A percentile compares a stretch with the other conserved stretches of the same genome.
These are phyloP conservation scores for Blomia tropicalis DNA, from an alignment of 2,888 invertebrate species.

Conservation along the genomic window DNA sequence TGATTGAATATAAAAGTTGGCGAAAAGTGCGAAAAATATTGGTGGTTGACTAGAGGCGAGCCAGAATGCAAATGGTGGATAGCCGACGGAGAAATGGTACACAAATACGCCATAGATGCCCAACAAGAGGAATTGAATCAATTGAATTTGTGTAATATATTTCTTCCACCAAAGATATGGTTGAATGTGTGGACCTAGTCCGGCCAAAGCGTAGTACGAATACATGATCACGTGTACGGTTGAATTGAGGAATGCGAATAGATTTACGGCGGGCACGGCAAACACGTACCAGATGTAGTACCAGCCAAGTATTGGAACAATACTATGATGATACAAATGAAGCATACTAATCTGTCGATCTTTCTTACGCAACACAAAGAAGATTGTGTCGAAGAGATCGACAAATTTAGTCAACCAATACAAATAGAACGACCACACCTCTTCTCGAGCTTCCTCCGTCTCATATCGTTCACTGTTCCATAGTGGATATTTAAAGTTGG, in stretches of 20 bases:
- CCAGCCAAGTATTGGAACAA: constrained; percentile 17
- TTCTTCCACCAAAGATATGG: constrained; percentile 25
- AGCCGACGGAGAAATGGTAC: background rate
- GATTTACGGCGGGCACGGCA: background rate
- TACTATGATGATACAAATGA: constrained; percentile 23
- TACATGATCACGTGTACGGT: constrained; percentile 24
- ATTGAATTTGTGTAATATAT: constrained; percentile 24
- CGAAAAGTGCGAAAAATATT: constrained; percentile 15
- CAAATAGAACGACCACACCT: constrained; percentile 20
- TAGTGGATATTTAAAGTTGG: constrained; percentile 1
- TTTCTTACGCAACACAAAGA: constrained; percentile 24
- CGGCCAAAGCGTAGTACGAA: constrained; percentile 25
- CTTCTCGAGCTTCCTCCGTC: background rate
- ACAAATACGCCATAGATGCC: constrained; percentile 16
- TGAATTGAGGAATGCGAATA: constrained; percentile 21
- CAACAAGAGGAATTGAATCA: constrained; percentile 23
- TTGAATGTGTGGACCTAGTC: constrained; percentile 22
- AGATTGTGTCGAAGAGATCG: constrained; percentile 24
- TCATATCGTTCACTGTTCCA: background rate
- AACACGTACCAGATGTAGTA: constrained; percentile 1
- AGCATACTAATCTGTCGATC: constrained; percentile 15
- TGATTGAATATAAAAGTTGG: constrained; percentile 14
- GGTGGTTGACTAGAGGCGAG: constrained; percentile 20
- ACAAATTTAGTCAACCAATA: constrained; percentile 24
- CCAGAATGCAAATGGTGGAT: constrained; percentile 19